Evolutionary conservation across 2,797 vertebrate species (phyloP).

Genomic region (Melanogrammus aeglefinus): DNA sequence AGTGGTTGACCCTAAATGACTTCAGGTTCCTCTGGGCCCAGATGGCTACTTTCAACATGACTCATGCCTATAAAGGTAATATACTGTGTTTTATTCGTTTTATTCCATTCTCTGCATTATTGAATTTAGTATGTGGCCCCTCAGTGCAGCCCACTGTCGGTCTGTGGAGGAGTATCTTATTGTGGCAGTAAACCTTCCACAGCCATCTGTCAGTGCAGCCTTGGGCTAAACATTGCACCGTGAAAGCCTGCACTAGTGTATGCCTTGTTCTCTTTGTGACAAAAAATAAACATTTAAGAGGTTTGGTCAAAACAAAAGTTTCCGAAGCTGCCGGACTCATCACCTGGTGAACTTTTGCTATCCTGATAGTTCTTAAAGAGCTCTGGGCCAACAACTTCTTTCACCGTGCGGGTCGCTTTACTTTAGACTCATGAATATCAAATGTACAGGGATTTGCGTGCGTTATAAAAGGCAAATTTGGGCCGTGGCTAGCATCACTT

Average conservation of each 20-base stretch:
- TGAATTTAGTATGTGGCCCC: slow-evolving; percentile 44
- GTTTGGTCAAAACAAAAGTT: background rate
- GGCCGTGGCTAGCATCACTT: background rate
- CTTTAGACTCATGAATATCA: background rate
- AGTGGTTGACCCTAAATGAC: slow-evolving; percentile 20
- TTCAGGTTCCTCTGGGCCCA: slow-evolving; percentile 44
- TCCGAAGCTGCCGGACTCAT: background rate
- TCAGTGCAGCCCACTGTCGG: slow-evolving; percentile 22
- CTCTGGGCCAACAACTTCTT: background rate
- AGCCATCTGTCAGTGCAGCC: slow-evolving; percentile 32
- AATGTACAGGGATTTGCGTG: background rate
- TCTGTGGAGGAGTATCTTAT: slow-evolving; percentile 54
- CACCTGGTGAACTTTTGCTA: background rate
- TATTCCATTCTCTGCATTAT: slow-evolving; percentile 39
- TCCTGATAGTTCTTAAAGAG: background rate
- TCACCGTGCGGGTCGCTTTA: background rate
- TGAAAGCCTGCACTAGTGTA: background rate
- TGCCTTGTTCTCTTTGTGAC: background rate
- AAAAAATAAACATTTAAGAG: background rate
- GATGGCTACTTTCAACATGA: slow-evolving; percentile 51
- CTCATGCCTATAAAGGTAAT: slow-evolving; percentile 56
- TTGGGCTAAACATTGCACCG: background rate
- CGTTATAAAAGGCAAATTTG: background rate
- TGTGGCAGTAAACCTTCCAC: slow-evolving; percentile 57
- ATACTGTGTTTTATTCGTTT: slow-evolving; percentile 52